Evolutionary conservation across 2,797 vertebrate species (phyloP), one percentile per base, ranked within the genome.

Genomic region (Sylvilagus floridanus): DNA sequence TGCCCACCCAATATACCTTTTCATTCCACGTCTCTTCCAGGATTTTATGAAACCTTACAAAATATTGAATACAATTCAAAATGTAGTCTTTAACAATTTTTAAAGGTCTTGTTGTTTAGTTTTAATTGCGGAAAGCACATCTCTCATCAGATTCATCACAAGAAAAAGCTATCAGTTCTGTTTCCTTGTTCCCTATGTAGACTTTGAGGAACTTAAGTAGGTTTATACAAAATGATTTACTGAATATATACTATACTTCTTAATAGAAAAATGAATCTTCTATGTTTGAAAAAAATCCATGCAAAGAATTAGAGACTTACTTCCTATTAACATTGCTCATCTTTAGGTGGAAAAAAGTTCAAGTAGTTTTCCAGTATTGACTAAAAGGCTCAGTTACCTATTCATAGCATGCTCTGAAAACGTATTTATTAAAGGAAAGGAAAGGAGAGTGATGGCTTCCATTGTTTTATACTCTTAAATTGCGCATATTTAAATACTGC

Each of bases 391-490:
- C 0, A 37, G 11, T 68, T 16, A 79, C 16, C 37, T 90, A 6
- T 6, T 42, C 83, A 28, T 24, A 2, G 10, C 6, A n/a, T 65
- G 17, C 30, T n/a, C 52, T 84, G 50, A 90, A 79, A 82, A 78
- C 79, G 42, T 30, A 75, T 32, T 68, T 82, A 35, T 1, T n/a
- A 5, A 92, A 68, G 50, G 69, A 75, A 30, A 78, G 21, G 82
- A 87, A 93, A 69, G 60, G 21, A 75, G 35, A 50, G 19, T 28
- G 78, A 62, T 60, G 26, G 69, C 10, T 42, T 76, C 16, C 84
- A 32, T 88, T 92, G 65, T 68, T 84, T 90, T 90, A 71, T 57
- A 75, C 90, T 78, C 62, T 90, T 84, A 82, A 81, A 30, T 54
- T 77, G 66, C 63, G 65, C 2, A 21, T 66, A 81, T 37, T 77